Evolutionary conservation across 2,888 invertebrate genomes (phyloP), one percentile per base, ranked within the genome.

Genomic region (Xestia sexstrigata): DNA sequence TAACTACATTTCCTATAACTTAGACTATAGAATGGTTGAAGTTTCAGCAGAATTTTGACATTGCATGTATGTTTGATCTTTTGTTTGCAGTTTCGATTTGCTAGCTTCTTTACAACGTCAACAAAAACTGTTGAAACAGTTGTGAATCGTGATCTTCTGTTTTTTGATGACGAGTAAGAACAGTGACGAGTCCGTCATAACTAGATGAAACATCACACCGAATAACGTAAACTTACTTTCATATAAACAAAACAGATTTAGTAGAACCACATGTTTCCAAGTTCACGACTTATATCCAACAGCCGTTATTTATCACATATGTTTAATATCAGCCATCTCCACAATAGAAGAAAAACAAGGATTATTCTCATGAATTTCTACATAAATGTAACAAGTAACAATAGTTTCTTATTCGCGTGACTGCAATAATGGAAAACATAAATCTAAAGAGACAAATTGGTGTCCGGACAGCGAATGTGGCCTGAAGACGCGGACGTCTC

Each of bases 401-500:
- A 89, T 91, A 92, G 90, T 89, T 92, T 90, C 92, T 91, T 91
- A 92, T 92, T 91, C 90, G 87, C 82, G 89, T 90, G 90, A 89
- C 90, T 90, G 91, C 91, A 91, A 92, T 94, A 95, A 95, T 95
- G 92, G 94, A 94, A 92, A 91, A 93, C 94, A 95, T 95, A 95
- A 95, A 95, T 95, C 94, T 94, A 91, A 89, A 91, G 92, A 94
- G 95, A 94, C 94, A 95, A 94, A 95, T 95, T 94, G 93, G 94
- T 93, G 92, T 92, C 92, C 91, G 91, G 91, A 93, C 92, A 91
- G 91, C 85, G 90, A 90, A 92, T 92, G 93, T 79, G 91, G 90
- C 90, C 90, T 92, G 92, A 94, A 93, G 94, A 94, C 91, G 92
- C 89, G 92, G 91, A 93, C 92, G 91, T 76, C 76, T 90, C 89